These are phyloP conservation scores for Sinonovacula constricta DNA, from an alignment of 1,140 invertebrate species.

Conservation along the genomic window DNA sequence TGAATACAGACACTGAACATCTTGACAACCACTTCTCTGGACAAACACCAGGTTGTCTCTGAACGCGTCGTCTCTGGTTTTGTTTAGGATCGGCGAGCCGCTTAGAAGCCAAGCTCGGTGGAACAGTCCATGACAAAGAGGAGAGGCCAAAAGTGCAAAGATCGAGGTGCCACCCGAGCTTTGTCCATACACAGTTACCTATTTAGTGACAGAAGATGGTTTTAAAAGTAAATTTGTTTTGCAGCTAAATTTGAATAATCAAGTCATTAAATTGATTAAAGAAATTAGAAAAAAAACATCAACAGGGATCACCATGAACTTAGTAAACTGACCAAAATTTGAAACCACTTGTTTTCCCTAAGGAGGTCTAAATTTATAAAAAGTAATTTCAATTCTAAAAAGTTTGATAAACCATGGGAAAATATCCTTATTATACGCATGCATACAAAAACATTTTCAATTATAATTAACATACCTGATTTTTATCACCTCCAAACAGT, in stretches of 20 bases:
- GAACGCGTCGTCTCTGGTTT: slow-evolving; percentile 33
- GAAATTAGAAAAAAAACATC: not conserved
- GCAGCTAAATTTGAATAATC: not conserved
- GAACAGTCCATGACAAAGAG: slow-evolving; percentile 50
- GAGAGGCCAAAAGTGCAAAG: slow-evolving; percentile 49
- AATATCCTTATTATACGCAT: not conserved
- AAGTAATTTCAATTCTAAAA: not conserved
- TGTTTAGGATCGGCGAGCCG: slow-evolving; percentile 50
- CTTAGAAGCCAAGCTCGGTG: slow-evolving; percentile 51
- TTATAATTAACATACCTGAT: slow-evolving; percentile 38
- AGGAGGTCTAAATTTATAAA: not conserved
- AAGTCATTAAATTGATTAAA: not conserved
- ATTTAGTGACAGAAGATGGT: not conserved
- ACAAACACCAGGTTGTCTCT: slow-evolving; percentile 51
- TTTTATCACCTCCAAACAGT: slow-evolving; percentile 54
- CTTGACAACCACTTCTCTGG: slow-evolving; percentile 36
- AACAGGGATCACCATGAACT: not conserved
- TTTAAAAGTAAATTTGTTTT: not conserved
- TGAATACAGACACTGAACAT: slow-evolving; percentile 42
- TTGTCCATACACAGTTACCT: slow-evolving; percentile 61
- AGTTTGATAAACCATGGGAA: not conserved
- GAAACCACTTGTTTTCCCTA: not conserved
- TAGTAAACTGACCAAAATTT: not conserved
- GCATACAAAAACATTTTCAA: not conserved
- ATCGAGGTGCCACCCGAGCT: slow-evolving; percentile 58